Evolutionary conservation across 1,140 invertebrate genomes (phyloP).

Genomic region (Bombyx mandarina): DNA sequence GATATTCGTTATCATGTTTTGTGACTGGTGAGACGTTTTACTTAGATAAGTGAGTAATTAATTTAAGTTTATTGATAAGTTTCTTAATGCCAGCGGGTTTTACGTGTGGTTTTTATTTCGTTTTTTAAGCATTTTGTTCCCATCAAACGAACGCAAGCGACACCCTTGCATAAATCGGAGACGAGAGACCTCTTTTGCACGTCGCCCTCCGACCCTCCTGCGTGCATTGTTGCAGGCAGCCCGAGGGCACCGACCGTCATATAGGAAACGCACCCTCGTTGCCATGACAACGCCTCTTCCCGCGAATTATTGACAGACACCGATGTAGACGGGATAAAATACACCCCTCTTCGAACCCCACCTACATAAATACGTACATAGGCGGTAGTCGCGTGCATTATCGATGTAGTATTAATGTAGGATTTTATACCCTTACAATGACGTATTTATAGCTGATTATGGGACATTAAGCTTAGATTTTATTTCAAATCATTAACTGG

Average conservation of each 20-base stretch:
- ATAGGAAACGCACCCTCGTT: constrained; percentile 54
- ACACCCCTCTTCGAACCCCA: constrained; percentile 11
- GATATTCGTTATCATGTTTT: no score
- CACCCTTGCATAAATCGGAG: constrained; percentile 47
- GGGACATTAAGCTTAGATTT: no score
- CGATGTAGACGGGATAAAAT: constrained; percentile 41
- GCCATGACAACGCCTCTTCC: constrained; percentile 59
- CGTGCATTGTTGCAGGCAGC: constrained; percentile 37
- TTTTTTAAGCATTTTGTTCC: neutral
- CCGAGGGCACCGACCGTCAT: constrained; percentile 54
- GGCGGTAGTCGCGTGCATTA: constrained; percentile 18
- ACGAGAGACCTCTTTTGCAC: constrained; percentile 46
- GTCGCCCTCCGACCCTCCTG: constrained; percentile 51
- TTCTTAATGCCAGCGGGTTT: no score
- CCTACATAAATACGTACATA: constrained; percentile 10
- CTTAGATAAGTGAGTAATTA: no score
- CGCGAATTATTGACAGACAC: constrained; percentile 60
- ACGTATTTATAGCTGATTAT: constrained; percentile 17
- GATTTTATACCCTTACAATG: constrained; percentile 38
- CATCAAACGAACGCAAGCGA: constrained; percentile 6
- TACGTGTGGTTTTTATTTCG: no score
- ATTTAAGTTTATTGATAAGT: no score
- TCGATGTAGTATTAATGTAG: constrained; percentile 50
- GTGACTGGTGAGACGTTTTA: no score
- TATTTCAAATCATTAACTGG: no score